phyloP scores from a whole-genome alignment of 2,113 vertebrate genomes.

The rat (Rattus norvegicus) region DNA sequence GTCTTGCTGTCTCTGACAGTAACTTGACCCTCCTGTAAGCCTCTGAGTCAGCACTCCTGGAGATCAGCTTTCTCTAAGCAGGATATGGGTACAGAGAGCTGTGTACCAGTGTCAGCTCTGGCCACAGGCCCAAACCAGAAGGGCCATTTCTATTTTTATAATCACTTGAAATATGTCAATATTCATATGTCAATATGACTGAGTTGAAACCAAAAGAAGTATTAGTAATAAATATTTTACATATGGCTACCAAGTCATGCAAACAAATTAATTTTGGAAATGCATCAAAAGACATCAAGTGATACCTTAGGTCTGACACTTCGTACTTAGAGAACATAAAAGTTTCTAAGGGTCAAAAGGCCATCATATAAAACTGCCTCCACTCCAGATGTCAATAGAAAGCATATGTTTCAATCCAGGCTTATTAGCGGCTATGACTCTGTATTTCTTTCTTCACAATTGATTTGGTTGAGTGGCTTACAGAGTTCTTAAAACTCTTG shows the following conservation, averaged over 20 bases:
- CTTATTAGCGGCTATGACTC: background rate
- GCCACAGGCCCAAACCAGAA: too few species aligned
- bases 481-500: too few species aligned
- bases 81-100: too few species aligned
- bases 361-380: background rate
- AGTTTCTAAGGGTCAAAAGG: background rate
- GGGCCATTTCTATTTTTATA: background rate
- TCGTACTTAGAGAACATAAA: background rate
- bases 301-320: background rate
- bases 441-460: background rate
- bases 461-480: background rate
- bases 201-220: background rate
- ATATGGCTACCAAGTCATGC: background rate
- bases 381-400: background rate
- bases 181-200: too few species aligned
- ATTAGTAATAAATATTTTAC: background rate
- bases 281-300: background rate
- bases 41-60: too few species aligned
- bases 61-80: too few species aligned
- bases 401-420: background rate
- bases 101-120: too few species aligned
- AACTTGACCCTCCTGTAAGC: too few species aligned
- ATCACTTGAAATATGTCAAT: background rate
- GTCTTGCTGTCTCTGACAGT: too few species aligned
- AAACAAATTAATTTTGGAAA: background rate